Evolutionary conservation across 1,140 invertebrate species (phyloP).

Genomic region (Cydia splendana): DNA sequence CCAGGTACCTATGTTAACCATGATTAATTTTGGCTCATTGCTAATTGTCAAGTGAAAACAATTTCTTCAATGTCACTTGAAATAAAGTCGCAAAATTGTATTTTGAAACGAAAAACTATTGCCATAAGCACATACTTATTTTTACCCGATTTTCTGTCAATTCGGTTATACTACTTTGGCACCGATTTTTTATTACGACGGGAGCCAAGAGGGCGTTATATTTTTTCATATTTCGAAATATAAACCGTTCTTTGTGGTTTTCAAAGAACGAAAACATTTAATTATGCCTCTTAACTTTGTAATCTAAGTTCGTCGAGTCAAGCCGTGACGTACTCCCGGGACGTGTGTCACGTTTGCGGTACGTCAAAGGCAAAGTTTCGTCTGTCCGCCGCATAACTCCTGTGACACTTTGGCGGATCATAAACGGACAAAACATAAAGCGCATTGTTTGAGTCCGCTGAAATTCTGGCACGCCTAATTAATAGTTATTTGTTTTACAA

Average conservation of each 20-base stretch:
- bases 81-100: no score
- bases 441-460: slow-evolving; percentile 18
- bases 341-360: slow-evolving; percentile 45
- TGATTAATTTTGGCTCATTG: no score
- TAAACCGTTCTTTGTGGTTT: background rate
- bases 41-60: no score
- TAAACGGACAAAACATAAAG: slow-evolving; percentile 4
- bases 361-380: slow-evolving; percentile 48
- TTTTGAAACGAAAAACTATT: no score
- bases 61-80: no score
- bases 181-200: no score
- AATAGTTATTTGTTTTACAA: no score
- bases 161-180: no score
- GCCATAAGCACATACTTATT: no score
- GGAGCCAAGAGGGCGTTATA: no score
- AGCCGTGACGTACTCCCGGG: slow-evolving; percentile 33
- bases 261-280: slow-evolving; percentile 7
- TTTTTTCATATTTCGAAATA: background rate
- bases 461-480: slow-evolving; percentile 20
- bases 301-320: slow-evolving; percentile 25
- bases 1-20: no score
- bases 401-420: slow-evolving; percentile 36
- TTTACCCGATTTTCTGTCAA: no score
- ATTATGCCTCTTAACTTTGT: slow-evolving; percentile 39
- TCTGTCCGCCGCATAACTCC: slow-evolving; percentile 43